phyloP scores from a whole-genome alignment of 1,140 invertebrate genomes.

The Tribolium madens region DNA sequence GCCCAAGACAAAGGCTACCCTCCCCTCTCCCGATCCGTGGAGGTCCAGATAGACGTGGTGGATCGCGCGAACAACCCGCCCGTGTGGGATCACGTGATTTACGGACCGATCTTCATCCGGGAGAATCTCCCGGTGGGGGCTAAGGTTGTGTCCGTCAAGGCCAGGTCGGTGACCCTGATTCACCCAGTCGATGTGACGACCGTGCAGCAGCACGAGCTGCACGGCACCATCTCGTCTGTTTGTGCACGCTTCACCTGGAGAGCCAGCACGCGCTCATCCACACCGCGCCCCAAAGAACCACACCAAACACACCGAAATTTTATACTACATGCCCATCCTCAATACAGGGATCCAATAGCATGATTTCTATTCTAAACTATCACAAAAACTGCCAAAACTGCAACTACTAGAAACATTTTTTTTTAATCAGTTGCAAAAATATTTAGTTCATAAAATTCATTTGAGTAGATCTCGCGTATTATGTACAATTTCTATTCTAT shows the following conservation, averaged over 20 bases:
- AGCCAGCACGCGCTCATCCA: constrained; percentile 51
- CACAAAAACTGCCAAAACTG: no score
- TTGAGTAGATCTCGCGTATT: no score
- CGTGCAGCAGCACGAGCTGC: constrained; percentile 68
- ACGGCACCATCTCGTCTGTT: constrained; percentile 63
- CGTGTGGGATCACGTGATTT: constrained; percentile 95
- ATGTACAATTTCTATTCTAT: no score
- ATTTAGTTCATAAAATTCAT: no score
- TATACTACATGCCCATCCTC: background rate
- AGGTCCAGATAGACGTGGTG: constrained; percentile 97
- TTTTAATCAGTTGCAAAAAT: no score
- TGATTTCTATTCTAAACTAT: no score
- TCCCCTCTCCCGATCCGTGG: constrained; percentile 92
- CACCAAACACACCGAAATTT: background rate
- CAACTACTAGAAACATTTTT: no score
- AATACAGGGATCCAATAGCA: no score
- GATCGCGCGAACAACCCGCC: constrained; percentile 97
- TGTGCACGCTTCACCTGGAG: constrained; percentile 65
- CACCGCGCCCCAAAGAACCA: background rate
- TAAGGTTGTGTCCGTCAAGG: constrained; percentile 97
- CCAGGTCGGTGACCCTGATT: constrained; percentile 85
- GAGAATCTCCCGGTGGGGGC: constrained; percentile 96
- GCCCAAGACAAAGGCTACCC: constrained; percentile 96
- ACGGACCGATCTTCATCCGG: constrained; percentile 96
- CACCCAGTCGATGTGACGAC: constrained; percentile 53